Conservation (phyloP, 2,113 vertebrate genomes). For the Atrichornis clamosus region DNA sequence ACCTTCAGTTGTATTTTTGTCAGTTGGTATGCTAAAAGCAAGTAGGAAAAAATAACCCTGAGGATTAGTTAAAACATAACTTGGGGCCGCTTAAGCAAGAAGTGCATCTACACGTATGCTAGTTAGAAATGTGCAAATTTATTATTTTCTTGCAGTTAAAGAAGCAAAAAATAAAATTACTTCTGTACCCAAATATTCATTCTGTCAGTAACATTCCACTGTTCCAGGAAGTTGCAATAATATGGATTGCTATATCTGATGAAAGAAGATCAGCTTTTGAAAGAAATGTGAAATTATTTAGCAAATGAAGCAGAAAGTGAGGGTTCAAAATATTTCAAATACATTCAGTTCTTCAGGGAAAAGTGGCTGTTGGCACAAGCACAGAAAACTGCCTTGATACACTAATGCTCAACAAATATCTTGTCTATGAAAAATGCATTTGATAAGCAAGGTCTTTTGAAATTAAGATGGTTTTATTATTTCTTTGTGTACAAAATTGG, state of each 20-base stretch:
- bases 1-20: neutral
- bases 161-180: neutral
- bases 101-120: conserved; percentile 27
- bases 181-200: conserved; percentile 25
- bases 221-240: conserved; percentile 34
- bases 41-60: conserved; percentile 24
- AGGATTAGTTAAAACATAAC: conserved; percentile 16
- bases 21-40: neutral
- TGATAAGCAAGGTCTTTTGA: conserved; percentile 49
- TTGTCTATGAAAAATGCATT: conserved; percentile 41
- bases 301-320: conserved; percentile 67
- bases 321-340: conserved; percentile 63
- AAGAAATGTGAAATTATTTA: conserved; percentile 69
- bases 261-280: conserved; percentile 67
- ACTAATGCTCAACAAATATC: conserved; percentile 49
- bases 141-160: conserved; percentile 28
- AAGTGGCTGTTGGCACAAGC: conserved; percentile 54
- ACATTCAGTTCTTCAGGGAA: conserved; percentile 41
- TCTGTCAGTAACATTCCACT: conserved; percentile 42
- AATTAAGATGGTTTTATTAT: conserved; percentile 35
- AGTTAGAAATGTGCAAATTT: conserved; percentile 38
- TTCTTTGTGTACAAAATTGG: conserved; percentile 41
- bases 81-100: conserved; percentile 6
- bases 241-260: conserved; percentile 54
- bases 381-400: conserved; percentile 35